A percentile compares a stretch with the other conserved stretches of the same genome.
phyloP scores from a whole-genome alignment of 2,797 vertebrate genomes.

The Orestias chungarensis region DNA sequence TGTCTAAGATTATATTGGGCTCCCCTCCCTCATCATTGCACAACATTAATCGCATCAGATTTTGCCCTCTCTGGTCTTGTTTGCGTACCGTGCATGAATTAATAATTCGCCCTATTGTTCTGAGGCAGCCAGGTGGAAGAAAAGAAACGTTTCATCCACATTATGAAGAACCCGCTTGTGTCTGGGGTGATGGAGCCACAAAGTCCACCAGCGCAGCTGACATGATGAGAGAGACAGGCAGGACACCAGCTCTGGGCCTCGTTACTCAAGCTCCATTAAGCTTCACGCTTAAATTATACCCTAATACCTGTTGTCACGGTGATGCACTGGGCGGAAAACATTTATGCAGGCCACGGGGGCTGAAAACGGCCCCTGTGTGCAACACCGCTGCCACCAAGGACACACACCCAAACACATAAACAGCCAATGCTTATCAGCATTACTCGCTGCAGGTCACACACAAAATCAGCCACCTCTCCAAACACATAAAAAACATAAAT shows the following conservation, averaged over 20 bases:
- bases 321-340: slow-evolving; percentile 66
- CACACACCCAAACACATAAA: slow-evolving; percentile 19
- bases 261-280: slow-evolving; percentile 79
- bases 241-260: slow-evolving; percentile 67
- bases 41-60: slow-evolving; percentile 41
- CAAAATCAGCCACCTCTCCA: slow-evolving; percentile 7
- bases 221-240: slow-evolving; percentile 70
- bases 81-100: slow-evolving; percentile 21
- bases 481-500: slow-evolving; percentile 26
- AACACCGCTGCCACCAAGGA: slow-evolving; percentile 10
- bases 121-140: slow-evolving; percentile 57
- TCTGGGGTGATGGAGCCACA: slow-evolving; percentile 47
- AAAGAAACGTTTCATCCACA: slow-evolving; percentile 41
- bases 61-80: slow-evolving; percentile 34
- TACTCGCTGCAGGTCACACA: slow-evolving; percentile 31
- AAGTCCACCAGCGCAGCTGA: slow-evolving; percentile 59
- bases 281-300: slow-evolving; percentile 70
- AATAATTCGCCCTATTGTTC: slow-evolving; percentile 55
- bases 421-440: slow-evolving; percentile 21
- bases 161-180: slow-evolving; percentile 48
- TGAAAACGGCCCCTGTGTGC: slow-evolving; percentile 42
- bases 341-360: slow-evolving; percentile 66
- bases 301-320: slow-evolving; percentile 79
- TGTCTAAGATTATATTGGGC: slow-evolving; percentile 34
- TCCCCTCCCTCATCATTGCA: slow-evolving; percentile 31